Evolutionary conservation across 2,888 invertebrate species (phyloP).

Genomic region (Nemotelus nigrinus): DNA sequence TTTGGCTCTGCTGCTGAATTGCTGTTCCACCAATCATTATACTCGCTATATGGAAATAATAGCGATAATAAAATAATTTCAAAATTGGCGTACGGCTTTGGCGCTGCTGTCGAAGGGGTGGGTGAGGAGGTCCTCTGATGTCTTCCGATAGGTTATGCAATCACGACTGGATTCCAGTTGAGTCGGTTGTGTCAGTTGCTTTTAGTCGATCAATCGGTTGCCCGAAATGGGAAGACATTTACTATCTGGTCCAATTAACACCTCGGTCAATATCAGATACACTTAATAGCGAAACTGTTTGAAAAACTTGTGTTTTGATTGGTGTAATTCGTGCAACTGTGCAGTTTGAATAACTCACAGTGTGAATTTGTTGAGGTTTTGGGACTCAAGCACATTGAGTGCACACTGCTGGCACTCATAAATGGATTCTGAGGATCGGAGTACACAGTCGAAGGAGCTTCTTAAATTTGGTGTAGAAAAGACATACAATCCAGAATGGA

Average conservation of each 20-base stretch:
- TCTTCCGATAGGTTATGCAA: constrained; percentile 41
- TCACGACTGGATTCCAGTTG: constrained; percentile 6
- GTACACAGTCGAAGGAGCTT: background rate
- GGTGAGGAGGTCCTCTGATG: background rate
- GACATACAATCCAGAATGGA: too few relatives aligned
- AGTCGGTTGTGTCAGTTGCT: constrained; percentile 20
- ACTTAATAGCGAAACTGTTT: constrained; percentile 25
- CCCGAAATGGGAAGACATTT: constrained; percentile 41
- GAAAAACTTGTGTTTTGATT: background rate
- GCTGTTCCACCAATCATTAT: constrained; percentile 25
- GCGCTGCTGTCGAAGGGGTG: constrained; percentile 2
- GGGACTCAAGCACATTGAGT: too few relatives aligned
- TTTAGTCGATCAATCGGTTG: background rate
- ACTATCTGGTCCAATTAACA: constrained; percentile 42
- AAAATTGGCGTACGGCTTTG: constrained; percentile 26
- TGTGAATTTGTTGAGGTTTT: too few relatives aligned
- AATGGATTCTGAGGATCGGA: background rate
- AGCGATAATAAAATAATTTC: constrained; percentile 43
- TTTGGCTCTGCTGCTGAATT: background rate
- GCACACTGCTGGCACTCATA: constrained; percentile 19
- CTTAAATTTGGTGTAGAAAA: too few relatives aligned
- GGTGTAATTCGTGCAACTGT: background rate
- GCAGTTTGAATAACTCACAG: background rate
- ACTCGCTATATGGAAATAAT: constrained; percentile 37
- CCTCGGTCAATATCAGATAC: constrained; percentile 40